Evolutionary conservation across 1,140 invertebrate genomes (phyloP), one percentile per base, ranked within the genome.

Genomic region (Drosophila miranda): DNA sequence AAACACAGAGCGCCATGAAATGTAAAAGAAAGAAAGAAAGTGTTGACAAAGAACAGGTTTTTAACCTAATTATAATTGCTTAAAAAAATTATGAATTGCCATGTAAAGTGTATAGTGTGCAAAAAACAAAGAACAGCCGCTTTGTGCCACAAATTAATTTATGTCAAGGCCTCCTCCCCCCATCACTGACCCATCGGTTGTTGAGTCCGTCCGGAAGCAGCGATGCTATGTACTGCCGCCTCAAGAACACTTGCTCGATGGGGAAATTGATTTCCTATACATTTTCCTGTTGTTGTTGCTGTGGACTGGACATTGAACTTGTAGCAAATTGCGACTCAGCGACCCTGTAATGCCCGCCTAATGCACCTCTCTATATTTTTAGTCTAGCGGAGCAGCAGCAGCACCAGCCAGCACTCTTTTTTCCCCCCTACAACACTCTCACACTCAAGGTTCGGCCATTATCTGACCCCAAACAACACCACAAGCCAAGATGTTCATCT

Each of bases 401-500:
- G 38, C 42, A 26, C 23, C 23, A 30, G 30, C 30, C 34, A 38
- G 34, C 34, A 38, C 34, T 38, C 34, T 74, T 78, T 69, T 74
- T 80, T 76, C 74, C 66, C 74, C 70, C 70, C 82, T 57, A 52
- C 55, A 72, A 78, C 59, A 67, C 49, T 80, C 76, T 64, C 75
- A 74, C 50, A 77, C 67, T 66, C 48, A 38, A 56, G 53, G 69
- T 86, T 58, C 68, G 80, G 56, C 69, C 64, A 61, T 58, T 78
- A 60, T 64, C 83, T 71, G 70, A 38, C 78, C 75, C 75, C 75
- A 82, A 72, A 66, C 75, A 59, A 79, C 50, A 60, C 50, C 66
- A 70, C 68, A 76, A 72, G 62, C 62, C 70, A 91, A 93, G 93
- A 99, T 99, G 97, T 99, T 99, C 95, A 94, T 99, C 92, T 98